Evolutionary conservation across 1,140 invertebrate genomes (phyloP), one percentile per base, ranked within the genome.

Genomic region (Zaprionus taronus): DNA sequence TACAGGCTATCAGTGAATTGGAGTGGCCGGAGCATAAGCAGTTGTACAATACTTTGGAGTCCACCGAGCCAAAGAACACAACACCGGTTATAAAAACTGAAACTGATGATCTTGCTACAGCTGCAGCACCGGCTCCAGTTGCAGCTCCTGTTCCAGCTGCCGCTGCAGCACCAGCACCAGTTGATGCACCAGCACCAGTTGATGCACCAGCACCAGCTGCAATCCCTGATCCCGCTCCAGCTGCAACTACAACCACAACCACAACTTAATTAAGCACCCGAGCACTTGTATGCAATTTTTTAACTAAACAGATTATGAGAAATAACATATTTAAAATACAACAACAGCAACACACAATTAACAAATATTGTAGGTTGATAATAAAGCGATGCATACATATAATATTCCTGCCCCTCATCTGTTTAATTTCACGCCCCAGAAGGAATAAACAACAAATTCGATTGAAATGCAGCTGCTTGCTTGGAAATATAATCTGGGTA

Each of bases 1-100:
- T 3, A 4, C 62, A 87, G 84, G 79, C 85, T 3, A 90, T 87
- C n/a, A 87, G 84, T 53, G 84, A 72, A 55, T 58, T 80, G 55
- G 84, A 90, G 36, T 87, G 85, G 85, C 66, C 81, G 11, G 80
- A 85, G 26, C 83, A 86, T 22, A 38, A 82, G 17, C 14, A 36
- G 49, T 9, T 72, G 56, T 72, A 77, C 49, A 15, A 31, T 5
- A 56, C 56, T 26, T 22, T 71, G n/a, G 53, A 71, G 47, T 75
- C 72, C 5, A 1, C 60, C 14, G 67, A 44, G 41, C 65, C 65
- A n/a, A 58, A 31, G 5, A 26, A 24, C 24, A n/a, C 12, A 56
- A 56, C 53, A 56, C 22, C 56, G 17, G 17, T 36, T 41, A 12
- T 28, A 44, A 14, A 51, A 56, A 17, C 5, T 26, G 24, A 26